Percentiles rank a stretch among this genome's conserved stretches.
Conservation (phyloP, 2,113 vertebrate species). For the Okapia johnstoni region DNA sequence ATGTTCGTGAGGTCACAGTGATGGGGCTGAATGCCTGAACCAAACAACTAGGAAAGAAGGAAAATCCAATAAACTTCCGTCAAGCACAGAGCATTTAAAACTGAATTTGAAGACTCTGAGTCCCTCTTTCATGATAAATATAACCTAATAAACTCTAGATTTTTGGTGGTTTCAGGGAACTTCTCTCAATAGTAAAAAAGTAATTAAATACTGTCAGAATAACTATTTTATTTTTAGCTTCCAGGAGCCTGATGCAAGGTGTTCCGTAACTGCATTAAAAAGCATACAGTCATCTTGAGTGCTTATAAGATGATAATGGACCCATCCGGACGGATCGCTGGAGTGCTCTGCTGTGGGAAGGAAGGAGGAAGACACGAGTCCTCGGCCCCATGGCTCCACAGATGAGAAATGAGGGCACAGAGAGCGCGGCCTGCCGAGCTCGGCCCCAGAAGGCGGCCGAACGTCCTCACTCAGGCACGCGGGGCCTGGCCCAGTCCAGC, state of each 20-base stretch:
- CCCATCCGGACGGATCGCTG: rapidly evolving
- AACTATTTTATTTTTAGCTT: neutral
- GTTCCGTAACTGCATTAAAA: neutral
- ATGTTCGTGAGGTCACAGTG: conserved; percentile 97
- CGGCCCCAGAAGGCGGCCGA: too few species aligned
- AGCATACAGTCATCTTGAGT: rapidly evolving
- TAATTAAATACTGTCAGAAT: neutral
- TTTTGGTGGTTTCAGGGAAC: neutral
- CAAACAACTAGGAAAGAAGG: conserved; percentile 85
- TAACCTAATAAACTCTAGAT: neutral
- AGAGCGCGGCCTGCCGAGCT: neutral
- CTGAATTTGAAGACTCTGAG: neutral
- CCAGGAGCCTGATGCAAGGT: neutral
- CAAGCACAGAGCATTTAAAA: neutral
- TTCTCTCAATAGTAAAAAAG: neutral
- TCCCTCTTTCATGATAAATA: neutral
- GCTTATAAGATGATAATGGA: neutral
- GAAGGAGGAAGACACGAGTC: rapidly evolving
- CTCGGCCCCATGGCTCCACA: rapidly evolving
- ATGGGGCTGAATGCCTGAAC: conserved; percentile 94
- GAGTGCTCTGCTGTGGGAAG: neutral
- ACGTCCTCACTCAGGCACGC: rapidly evolving
- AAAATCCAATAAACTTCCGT: neutral
- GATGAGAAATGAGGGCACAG: neutral
- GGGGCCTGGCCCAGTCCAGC: neutral